Percentiles rank a stretch among this genome's conserved stretches.
Conservation (phyloP, 35 echinoderm and acorn worm species). For the Ophioderma brevispina region DNA sequence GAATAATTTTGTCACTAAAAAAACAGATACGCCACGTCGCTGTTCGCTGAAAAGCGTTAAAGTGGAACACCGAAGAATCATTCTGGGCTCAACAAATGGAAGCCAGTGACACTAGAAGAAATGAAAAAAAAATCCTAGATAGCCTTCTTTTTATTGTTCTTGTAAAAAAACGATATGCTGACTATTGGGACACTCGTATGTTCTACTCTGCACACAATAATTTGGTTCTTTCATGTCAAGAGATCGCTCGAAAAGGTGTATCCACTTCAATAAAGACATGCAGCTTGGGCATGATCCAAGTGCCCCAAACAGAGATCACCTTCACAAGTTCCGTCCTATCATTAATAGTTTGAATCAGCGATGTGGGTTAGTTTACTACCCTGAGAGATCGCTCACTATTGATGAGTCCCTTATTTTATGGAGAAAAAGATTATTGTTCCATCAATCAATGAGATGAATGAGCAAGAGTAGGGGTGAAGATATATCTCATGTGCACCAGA, state of each 20-base stretch:
- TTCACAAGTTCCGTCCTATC: too few relatives aligned
- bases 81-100: too few relatives aligned
- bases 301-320: too few relatives aligned
- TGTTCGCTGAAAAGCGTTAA: constrained; percentile 11
- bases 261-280: constrained; percentile 23
- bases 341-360: neutral
- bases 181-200: constrained; percentile 7
- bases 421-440: too few relatives aligned
- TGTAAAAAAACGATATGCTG: constrained; percentile 8
- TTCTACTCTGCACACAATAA: neutral
- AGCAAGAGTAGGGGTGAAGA: too few relatives aligned
- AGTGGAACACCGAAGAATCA: constrained; percentile 26
- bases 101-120: too few relatives aligned
- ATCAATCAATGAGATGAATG: too few relatives aligned
- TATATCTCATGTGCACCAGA: neutral
- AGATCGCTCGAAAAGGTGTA: neutral
- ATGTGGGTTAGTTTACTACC: too few relatives aligned
- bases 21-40: constrained; percentile 27
- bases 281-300: constrained; percentile 22
- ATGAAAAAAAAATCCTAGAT: too few relatives aligned
- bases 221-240: neutral
- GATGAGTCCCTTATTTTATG: too few relatives aligned
- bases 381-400: too few relatives aligned
- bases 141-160: constrained; percentile 9
- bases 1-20: too few relatives aligned